phyloP scores from a whole-genome alignment of 2,888 invertebrate species.

The Hypomecis atomaria region DNA sequence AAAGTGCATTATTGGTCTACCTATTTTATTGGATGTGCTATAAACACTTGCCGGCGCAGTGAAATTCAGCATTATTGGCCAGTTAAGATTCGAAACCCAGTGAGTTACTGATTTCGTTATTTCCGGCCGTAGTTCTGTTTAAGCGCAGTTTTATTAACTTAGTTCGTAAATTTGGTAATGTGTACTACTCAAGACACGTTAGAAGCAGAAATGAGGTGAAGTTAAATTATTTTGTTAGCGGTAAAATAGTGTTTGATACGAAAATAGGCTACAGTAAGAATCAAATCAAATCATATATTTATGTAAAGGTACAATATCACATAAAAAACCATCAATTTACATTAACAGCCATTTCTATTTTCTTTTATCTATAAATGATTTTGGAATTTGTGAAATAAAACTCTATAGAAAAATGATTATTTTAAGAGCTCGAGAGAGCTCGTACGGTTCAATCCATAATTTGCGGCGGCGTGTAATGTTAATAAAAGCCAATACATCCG shows the following conservation, averaged over 20 bases:
- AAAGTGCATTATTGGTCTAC: conserved; percentile 49
- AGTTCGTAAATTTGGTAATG: conserved; percentile 12
- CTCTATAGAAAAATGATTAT: conserved; percentile 45
- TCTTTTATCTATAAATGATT: neutral
- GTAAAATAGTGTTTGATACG: too few species aligned
- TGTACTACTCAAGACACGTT: neutral
- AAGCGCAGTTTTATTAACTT: neutral
- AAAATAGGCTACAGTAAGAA: too few species aligned
- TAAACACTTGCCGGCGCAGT: conserved; percentile 36
- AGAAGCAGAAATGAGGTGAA: neutral
- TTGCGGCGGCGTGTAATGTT: conserved; percentile 64
- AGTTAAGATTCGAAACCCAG: conserved; percentile 23
- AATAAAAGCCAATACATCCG: conserved; percentile 71
- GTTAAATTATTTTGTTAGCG: too few species aligned
- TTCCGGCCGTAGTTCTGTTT: conserved; percentile 24
- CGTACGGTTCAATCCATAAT: conserved; percentile 58
- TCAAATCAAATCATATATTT: too few species aligned
- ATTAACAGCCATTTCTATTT: neutral
- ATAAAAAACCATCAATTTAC: too few species aligned
- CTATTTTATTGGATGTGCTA: conserved; percentile 43
- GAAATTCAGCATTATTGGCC: conserved; percentile 31
- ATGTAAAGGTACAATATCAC: too few species aligned
- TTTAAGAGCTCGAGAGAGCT: conserved; percentile 45
- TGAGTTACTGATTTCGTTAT: conserved; percentile 30
- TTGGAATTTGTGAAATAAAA: neutral